These are phyloP conservation scores for Lycaena phlaeas DNA, from an alignment of 2,888 invertebrate species.

Conservation along the genomic window DNA sequence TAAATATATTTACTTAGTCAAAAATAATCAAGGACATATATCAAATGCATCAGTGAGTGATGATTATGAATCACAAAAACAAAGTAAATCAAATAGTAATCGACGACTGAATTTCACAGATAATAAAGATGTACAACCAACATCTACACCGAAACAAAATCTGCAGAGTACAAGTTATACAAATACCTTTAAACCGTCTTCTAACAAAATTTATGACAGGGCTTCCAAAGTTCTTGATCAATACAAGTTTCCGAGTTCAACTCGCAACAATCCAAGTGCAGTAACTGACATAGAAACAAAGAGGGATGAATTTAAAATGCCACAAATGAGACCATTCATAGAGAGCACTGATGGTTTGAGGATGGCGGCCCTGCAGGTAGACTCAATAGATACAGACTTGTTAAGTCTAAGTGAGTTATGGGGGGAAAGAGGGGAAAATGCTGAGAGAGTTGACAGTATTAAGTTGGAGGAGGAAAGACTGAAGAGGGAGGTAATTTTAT, in stretches of 20 bases:
- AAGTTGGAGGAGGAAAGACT: slow-evolving; percentile 84
- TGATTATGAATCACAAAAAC: slow-evolving; percentile 21
- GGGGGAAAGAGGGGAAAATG: slow-evolving; percentile 61
- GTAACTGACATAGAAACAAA: slow-evolving; percentile 17
- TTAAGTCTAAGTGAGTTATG: slow-evolving; percentile 77
- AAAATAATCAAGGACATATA: slow-evolving; percentile 32
- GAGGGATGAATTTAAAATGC: slow-evolving; percentile 54
- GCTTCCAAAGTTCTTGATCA: slow-evolving; percentile 59
- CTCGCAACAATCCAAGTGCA: slow-evolving; percentile 33
- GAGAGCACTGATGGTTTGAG: slow-evolving; percentile 37
- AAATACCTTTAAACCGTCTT: slow-evolving; percentile 47
- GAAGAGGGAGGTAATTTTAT: slow-evolving; percentile 77
- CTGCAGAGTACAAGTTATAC: slow-evolving; percentile 25
- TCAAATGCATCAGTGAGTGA: slow-evolving; percentile 20
- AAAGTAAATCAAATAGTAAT: slow-evolving; percentile 43
- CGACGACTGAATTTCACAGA: slow-evolving; percentile 50
- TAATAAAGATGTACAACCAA: slow-evolving; percentile 50
- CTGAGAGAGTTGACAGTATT: slow-evolving; percentile 40
- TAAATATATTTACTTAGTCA: slow-evolving; percentile 62
- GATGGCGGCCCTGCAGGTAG: slow-evolving; percentile 20
- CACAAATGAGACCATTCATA: slow-evolving; percentile 51
- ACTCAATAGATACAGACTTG: slow-evolving; percentile 57
- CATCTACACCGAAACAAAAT: slow-evolving; percentile 52
- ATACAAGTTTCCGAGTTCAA: slow-evolving; percentile 46
- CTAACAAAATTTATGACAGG: slow-evolving; percentile 56